These are phyloP conservation scores for Notoglanidium macrostoma DNA, from an alignment of 2,797 vertebrate genomes.

Conservation along the genomic window DNA sequence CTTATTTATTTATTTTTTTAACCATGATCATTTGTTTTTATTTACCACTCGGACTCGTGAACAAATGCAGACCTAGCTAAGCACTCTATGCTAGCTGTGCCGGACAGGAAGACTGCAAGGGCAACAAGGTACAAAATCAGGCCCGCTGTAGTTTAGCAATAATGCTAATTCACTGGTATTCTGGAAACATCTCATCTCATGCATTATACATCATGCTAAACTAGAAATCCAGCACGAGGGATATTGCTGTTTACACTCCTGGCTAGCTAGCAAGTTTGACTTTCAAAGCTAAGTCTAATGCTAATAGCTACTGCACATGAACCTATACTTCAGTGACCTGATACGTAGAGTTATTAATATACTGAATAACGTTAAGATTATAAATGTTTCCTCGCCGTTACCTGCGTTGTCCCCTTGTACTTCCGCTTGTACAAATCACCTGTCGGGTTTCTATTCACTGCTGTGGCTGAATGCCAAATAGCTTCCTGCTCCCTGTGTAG, in stretches of 20 bases:
- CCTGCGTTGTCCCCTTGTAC: neutral
- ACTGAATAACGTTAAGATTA: neutral
- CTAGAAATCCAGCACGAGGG: neutral
- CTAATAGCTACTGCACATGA: neutral
- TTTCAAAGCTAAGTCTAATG: neutral
- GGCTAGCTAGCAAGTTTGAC: neutral
- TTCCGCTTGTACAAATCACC: constrained; percentile 12
- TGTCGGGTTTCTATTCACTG: neutral
- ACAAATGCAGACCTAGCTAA: neutral
- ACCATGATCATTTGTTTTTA: neutral
- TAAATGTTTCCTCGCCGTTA: neutral
- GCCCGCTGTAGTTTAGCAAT: too few species aligned
- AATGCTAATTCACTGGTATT: neutral
- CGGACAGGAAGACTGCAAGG: neutral
- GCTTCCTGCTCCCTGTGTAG: neutral
- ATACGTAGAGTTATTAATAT: too few species aligned
- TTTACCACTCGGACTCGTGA: neutral
- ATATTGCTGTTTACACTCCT: neutral
- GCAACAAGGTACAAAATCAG: neutral
- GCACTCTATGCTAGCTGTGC: neutral
- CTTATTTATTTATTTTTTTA: neutral
- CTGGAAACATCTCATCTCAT: neutral
- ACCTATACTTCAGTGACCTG: fast-evolving
- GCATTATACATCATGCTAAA: neutral
- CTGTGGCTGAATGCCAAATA: neutral